These are phyloP conservation scores for Drosophila birchii DNA, from an alignment of 2,888 invertebrate species.

Conservation along the genomic window DNA sequence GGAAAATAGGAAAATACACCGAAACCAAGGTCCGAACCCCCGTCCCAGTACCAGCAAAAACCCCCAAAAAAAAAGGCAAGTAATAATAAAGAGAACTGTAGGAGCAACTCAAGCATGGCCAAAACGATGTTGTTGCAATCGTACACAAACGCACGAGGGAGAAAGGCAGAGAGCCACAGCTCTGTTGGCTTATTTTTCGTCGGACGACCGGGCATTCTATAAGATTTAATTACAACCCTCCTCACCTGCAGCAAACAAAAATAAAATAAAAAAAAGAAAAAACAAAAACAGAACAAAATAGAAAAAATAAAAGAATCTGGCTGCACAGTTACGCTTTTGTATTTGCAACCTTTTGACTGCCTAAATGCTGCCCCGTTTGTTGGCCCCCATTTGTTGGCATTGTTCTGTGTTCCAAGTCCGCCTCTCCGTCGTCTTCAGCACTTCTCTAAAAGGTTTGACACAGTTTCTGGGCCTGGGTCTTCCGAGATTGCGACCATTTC, in stretches of 20 bases:
- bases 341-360: slow-evolving; percentile 51
- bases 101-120: slow-evolving; percentile 67
- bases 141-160: slow-evolving; percentile 19
- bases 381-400: slow-evolving; percentile 69
- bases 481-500: slow-evolving; percentile 60
- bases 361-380: slow-evolving; percentile 68
- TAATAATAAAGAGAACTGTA: slow-evolving; percentile 56
- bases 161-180: slow-evolving; percentile 54
- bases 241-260: slow-evolving; percentile 26
- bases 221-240: slow-evolving; percentile 70
- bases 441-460: slow-evolving; percentile 76
- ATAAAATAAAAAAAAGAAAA: not conserved
- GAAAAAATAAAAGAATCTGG: slow-evolving; percentile 27
- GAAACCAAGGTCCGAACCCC: slow-evolving; percentile 1
- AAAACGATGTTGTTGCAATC: slow-evolving; percentile 39
- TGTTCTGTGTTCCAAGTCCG: slow-evolving; percentile 60
- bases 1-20: slow-evolving; percentile 9
- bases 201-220: slow-evolving; percentile 52
- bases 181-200: slow-evolving; percentile 48
- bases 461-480: slow-evolving; percentile 63
- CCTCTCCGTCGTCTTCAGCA: slow-evolving; percentile 62
- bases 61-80: slow-evolving; percentile 20
- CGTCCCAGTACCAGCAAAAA: slow-evolving; percentile 28
- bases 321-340: slow-evolving; percentile 75
- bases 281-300: slow-evolving; percentile 6